Base-by-base conservation (phyloP, 2,888 invertebrate species). In the Mythimna impura region DNA sequence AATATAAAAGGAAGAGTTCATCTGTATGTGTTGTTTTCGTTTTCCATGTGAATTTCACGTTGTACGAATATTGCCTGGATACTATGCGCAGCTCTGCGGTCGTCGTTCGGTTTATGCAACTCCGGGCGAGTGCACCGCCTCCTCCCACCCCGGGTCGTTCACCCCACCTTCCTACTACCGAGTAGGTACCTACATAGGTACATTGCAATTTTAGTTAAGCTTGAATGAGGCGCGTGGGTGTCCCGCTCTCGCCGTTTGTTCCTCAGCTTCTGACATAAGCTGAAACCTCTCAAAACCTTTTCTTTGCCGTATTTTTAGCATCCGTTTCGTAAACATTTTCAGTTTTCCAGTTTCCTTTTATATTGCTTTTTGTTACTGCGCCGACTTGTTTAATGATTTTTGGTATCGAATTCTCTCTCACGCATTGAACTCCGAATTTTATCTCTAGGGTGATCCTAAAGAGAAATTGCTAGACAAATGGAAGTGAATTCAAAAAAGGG, bases 21-120 rank as follows among this genome's bases (percentile, higher is more conserved):
- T n/a, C 30, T 65, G 50, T 70, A 50, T 63, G 20, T 63, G 66
- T 68, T 74, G 68, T 71, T 84, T 78, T 67, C 34, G 65, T 70
- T 76, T 69, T 76, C 54, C 75, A 78, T 82, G 71, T 71, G 71
- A 79, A 73, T 80, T 79, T 81, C 68, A 80, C 76, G 66, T 78
- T 77, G 74, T 74, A 73, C 84, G 76, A 86, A 87, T 85, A 83
- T 88, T 84, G 85, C 86, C 80, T 88, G 88, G 83, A 88, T 89
- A 86, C 81, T 85, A 86, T 87, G 83, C 82, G 77, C 78, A 87
- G 85, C 75, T 89, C 73, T 86, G 88, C 90, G 93, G 92, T 93
- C 91, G 90, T 90, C 84, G 91, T 88, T 90, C 92, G 90, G 91
- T 92, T 94, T 93, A 92, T 93, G 93, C 92, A 93, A 91, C 89